A percentile compares a stretch with the other conserved stretches of the same genome.
These are phyloP conservation scores for Sterna hirundo DNA, from an alignment of 2,113 vertebrate species.

Conservation along the genomic window DNA sequence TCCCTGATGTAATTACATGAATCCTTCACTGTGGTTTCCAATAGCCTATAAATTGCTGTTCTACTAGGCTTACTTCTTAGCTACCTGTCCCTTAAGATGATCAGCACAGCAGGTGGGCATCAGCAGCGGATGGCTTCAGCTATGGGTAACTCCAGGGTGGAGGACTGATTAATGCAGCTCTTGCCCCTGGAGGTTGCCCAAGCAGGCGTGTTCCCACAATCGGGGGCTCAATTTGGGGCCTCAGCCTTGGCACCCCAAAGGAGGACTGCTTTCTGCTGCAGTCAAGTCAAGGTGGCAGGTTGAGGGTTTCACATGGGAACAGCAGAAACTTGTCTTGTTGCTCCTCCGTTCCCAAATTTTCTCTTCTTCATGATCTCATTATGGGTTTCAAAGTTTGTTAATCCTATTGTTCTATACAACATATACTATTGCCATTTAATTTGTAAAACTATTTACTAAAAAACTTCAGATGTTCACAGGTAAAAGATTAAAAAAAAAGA, in stretches of 20 bases:
- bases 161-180: neutral
- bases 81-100: neutral
- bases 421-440: neutral
- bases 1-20: neutral
- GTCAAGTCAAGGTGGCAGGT: neutral
- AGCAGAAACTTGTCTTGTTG: neutral
- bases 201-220: neutral
- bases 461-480: neutral
- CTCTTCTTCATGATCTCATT: neutral
- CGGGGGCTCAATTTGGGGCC: neutral
- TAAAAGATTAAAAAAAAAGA: neutral
- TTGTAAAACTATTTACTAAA: neutral
- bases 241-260: neutral
- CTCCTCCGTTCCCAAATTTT: neutral
- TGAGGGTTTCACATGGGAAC: neutral
- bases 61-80: neutral
- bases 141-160: neutral
- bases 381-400: neutral
- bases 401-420: neutral
- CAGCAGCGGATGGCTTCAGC: neutral
- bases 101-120: neutral
- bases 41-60: neutral
- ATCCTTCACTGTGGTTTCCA: neutral
- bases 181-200: accelerated
- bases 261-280: neutral